Percentiles rank a stretch among this genome's conserved stretches.
Evolutionary conservation across 2,888 invertebrate species (phyloP).

Genomic region (Linnaemya vulpina): DNA sequence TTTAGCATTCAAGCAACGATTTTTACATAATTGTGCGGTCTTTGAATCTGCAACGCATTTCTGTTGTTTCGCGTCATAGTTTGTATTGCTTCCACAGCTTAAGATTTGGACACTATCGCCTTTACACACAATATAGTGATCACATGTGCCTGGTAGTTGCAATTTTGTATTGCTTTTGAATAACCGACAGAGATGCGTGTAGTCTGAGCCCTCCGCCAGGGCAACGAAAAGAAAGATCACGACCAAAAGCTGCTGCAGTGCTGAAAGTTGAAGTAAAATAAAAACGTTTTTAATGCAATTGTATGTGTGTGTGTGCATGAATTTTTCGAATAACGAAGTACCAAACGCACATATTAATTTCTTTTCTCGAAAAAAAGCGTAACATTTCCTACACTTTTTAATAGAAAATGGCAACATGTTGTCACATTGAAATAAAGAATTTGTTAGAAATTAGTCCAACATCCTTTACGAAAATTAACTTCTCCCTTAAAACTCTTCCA

Average conservation of each 20-base stretch:
- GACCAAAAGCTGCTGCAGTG: not conserved
- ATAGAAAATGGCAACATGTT: too few relatives aligned
- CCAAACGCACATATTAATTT: too few relatives aligned
- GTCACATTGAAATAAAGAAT: too few relatives aligned
- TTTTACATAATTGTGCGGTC: conserved; percentile 75
- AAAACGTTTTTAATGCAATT: not conserved
- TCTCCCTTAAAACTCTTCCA: too few relatives aligned
- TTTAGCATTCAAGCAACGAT: conserved; percentile 74
- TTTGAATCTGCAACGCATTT: conserved; percentile 73
- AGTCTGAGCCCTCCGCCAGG: not conserved
- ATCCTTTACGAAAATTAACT: too few relatives aligned
- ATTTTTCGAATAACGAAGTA: too few relatives aligned
- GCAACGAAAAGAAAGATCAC: not conserved
- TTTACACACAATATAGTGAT: conserved; percentile 77
- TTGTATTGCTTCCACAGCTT: conserved; percentile 73
- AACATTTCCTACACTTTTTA: too few relatives aligned
- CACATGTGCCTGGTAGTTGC: conserved; percentile 77
- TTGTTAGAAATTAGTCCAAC: too few relatives aligned
- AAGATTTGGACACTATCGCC: conserved; percentile 65
- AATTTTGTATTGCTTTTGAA: conserved; percentile 75
- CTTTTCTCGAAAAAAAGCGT: too few relatives aligned
- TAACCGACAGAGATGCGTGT: conserved; percentile 75
- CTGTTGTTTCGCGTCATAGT: conserved; percentile 70
- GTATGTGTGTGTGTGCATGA: too few relatives aligned
- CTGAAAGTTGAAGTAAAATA: conserved; percentile 23